phyloP scores from a whole-genome alignment of 1,140 invertebrate genomes.

The Teleogryllus occipitalis region DNA sequence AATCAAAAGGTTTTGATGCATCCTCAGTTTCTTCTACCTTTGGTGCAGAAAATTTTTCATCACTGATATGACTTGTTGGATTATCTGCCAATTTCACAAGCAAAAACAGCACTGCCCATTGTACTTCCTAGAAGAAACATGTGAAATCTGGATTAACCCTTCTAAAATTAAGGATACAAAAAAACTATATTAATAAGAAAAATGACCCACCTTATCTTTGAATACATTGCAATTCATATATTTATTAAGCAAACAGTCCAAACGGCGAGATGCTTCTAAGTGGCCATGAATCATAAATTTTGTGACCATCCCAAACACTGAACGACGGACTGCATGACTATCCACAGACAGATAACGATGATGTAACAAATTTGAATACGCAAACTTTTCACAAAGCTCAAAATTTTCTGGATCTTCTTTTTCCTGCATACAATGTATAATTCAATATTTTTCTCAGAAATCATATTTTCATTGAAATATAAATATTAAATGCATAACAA shows the following conservation, averaged over 20 bases:
- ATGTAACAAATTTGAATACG: constrained; percentile 38
- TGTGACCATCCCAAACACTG: constrained; percentile 33
- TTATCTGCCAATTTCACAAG: constrained; percentile 35
- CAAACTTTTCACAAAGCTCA: constrained; percentile 37
- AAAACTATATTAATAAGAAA: background rate
- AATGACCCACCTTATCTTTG: background rate
- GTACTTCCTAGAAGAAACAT: constrained; percentile 31
- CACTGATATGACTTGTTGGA: constrained; percentile 32
- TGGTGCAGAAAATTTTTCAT: constrained; percentile 13
- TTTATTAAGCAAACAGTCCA: constrained; percentile 32
- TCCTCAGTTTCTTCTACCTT: constrained; percentile 27
- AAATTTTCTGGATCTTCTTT: constrained; percentile 31
- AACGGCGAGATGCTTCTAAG: constrained; percentile 36
- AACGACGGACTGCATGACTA: constrained; percentile 34
- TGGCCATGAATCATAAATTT: constrained; percentile 42
- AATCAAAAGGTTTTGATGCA: constrained; percentile 35
- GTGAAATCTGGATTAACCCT: background rate
- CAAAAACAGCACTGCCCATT: constrained; percentile 37
- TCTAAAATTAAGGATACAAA: background rate
- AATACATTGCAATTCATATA: constrained; percentile 24
- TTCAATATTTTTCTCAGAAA: background rate
- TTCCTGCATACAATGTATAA: background rate
- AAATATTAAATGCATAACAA: background rate
- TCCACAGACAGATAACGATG: constrained; percentile 38
- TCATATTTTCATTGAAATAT: background rate